Base-by-base conservation (phyloP, 2,113 vertebrate genomes). In the Terrapene triunguis region DNA sequence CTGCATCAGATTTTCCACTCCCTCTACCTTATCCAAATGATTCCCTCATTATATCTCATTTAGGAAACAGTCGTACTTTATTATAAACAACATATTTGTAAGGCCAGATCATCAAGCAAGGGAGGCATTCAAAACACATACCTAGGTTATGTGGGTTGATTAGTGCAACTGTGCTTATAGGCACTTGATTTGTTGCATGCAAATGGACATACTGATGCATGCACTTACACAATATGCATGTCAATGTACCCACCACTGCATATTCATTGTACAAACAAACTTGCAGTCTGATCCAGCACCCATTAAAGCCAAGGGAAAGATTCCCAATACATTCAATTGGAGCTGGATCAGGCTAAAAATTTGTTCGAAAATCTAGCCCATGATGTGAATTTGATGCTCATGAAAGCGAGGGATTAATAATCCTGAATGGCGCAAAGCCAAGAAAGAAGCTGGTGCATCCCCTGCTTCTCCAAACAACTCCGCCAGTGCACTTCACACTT, bases 171-270 rank as follows among this genome's bases (percentile, higher is more conserved):
- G 25, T 76, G 38, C 84, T 89, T 59, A 85, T 21, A 80, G 1
- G 7, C 21, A 8, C 19, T 65, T 8, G 8, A 6, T 27, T 19
- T 86, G 21, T 25, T 86, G 13, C 21, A 85, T 6, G 44, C 4
- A 27, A 72, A 72, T 72, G n/a, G 5, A 38, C n/a, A 38, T 14
- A 32, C 12, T 62, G 27, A 32, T 62, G 5, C 27, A 32, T 62
- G 27, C 57, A 29, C 11, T 62, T 62, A 62, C 27, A 27, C 54
- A 59, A 0, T 54, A 13, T 21, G 42, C 35, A 62, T 42, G 17
- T 2, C 11, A 17, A 9, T 1, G 10, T 50, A 55, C 82, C 16
- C 38, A 62, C 8, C 42, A 1, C 14, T 2, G 0, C 0, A 25
- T 11, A 10, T 25, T 80, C 17, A 55, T 74, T 17, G 82, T 48